These are phyloP conservation scores for Lophius americanus DNA, from an alignment of 2,797 vertebrate genomes.

Conservation along the genomic window DNA sequence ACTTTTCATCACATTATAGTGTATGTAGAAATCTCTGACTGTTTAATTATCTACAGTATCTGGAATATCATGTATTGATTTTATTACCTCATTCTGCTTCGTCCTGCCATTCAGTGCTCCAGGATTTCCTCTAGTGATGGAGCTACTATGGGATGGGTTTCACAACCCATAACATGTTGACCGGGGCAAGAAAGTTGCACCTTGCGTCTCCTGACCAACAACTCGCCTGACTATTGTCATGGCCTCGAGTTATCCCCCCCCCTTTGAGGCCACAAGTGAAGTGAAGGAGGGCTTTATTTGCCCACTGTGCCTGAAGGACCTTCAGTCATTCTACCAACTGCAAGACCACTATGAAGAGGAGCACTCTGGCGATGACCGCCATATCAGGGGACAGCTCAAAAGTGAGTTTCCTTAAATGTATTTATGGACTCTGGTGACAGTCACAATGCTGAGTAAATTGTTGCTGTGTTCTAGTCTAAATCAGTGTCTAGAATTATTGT, in stretches of 20 bases:
- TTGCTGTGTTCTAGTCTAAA: neutral
- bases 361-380: conserved; percentile 89
- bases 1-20: neutral
- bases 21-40: neutral
- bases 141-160: conserved; percentile 33
- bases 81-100: conserved; percentile 4
- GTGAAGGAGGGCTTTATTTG: conserved; percentile 96
- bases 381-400: conserved; percentile 90
- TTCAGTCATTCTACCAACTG: conserved; percentile 95
- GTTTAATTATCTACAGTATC: neutral
- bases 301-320: conserved; percentile 94
- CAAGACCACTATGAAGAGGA: conserved; percentile 97
- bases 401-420: conserved; percentile 78
- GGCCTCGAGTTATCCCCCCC: conserved; percentile 86
- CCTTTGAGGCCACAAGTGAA: conserved; percentile 89
- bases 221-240: conserved; percentile 67
- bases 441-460: neutral
- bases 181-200: conserved; percentile 32
- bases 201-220: conserved; percentile 20
- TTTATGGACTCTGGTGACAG: neutral
- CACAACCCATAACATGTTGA: conserved; percentile 57
- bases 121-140: conserved; percentile 54
- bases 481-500: neutral
- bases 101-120: neutral
- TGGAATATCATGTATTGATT: neutral